Conservation (phyloP, 2,113 vertebrate genomes). For the Equus przewalskii region DNA sequence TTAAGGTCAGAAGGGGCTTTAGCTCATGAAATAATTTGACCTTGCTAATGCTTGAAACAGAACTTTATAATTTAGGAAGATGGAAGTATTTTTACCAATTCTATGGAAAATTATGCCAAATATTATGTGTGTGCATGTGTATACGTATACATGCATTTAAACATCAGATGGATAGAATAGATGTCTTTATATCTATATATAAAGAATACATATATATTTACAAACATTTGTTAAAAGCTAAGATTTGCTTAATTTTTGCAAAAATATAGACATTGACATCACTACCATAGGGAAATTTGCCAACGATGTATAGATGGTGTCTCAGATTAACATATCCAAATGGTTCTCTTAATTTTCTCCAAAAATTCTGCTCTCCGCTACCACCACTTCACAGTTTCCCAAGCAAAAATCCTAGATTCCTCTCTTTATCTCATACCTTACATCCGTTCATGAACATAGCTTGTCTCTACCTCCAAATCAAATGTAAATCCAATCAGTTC, state of each 20-base stretch:
- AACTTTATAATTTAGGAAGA: neutral
- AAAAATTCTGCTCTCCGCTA: neutral
- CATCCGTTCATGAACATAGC: neutral
- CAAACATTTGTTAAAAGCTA: neutral
- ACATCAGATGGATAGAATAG: neutral
- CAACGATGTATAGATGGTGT: neutral
- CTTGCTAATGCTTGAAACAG: neutral
- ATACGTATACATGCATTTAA: neutral
- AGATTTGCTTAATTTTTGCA: neutral
- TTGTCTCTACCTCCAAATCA: neutral
- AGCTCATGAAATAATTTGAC: neutral
- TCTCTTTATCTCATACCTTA: neutral
- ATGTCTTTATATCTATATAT: neutral
- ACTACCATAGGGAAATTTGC: neutral
- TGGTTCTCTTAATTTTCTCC: neutral
- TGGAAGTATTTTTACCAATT: neutral
- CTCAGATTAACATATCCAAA: neutral
- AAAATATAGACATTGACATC: neutral
- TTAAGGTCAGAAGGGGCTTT: neutral
- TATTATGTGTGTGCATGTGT: neutral
- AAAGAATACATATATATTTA: neutral
- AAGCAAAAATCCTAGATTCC: neutral
- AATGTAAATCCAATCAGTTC: neutral
- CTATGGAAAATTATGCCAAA: neutral
- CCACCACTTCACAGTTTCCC: neutral